A percentile compares a stretch with the other conserved stretches of the same genome.
Conservation (phyloP, 2,888 invertebrate species). For the Pemphredon lugubris region DNA sequence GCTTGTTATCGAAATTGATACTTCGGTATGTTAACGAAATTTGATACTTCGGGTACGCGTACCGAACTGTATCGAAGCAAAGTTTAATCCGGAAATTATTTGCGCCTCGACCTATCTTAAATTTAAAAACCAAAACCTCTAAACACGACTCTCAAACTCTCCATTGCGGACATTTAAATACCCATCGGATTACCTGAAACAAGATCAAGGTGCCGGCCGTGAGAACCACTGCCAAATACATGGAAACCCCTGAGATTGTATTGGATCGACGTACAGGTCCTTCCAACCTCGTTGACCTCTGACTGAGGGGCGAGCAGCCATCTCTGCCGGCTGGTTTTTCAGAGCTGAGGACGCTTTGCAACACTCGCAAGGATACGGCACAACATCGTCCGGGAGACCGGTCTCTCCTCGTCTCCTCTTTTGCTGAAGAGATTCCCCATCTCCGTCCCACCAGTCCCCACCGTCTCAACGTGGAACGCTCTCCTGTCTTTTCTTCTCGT, state of each 20-base stretch:
- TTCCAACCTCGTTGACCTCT: constrained; percentile 63
- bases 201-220: no score
- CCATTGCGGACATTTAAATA: no score
- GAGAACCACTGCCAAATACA: background rate
- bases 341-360: constrained; percentile 51
- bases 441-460: no score
- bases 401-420: constrained; percentile 58
- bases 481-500: constrained; percentile 18
- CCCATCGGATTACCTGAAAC: no score
- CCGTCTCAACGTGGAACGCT: background rate
- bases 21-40: no score
- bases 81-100: no score
- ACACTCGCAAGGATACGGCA: constrained; percentile 54
- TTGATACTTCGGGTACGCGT: no score
- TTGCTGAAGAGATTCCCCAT: constrained; percentile 38
- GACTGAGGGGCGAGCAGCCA: constrained; percentile 54
- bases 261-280: constrained; percentile 53
- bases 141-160: no score
- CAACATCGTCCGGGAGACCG: constrained; percentile 49
- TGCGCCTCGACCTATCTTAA: no score
- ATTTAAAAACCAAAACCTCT: no score
- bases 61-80: no score
- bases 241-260: constrained; percentile 30
- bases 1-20: no score
- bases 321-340: constrained; percentile 54